Base-by-base conservation (phyloP, 2,888 invertebrate genomes). In the Oeneis ivallda region DNA sequence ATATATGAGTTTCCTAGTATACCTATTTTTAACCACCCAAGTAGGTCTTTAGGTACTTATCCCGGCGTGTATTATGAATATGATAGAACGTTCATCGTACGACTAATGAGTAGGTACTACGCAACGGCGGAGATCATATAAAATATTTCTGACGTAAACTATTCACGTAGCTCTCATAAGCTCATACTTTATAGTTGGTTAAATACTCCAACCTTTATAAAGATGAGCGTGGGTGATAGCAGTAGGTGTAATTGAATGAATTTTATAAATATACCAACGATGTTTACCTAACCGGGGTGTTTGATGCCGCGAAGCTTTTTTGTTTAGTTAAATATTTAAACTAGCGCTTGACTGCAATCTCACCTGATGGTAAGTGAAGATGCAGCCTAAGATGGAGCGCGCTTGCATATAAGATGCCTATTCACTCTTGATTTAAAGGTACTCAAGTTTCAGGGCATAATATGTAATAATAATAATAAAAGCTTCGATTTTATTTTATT, bases 101-200 rank as follows among this genome's bases (percentile, higher is more conserved):
- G 19, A 45, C 45, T 45, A 58, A 58, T 58, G 57, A 37, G 37
- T 6, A 34, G 32, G 32, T 26, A 5, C 26, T 26, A 26, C 45
- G 57, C 32, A 45, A 26, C 32, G 45, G 57, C 9, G 32, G 32
- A 15, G n/a, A 15, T 45, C 26, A 45, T 58, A 26, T 58, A 58
- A 58, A 45, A 58, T 32, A 58, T 15, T 32, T 43, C 57, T 32
- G 5, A 10, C 57, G 45, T 58, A 58, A 58, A 58, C 57, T 58
- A 58, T 58, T 45, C 57, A 43, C 9, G n/a, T 10, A 58, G 26
- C 57, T 58, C n/a, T 11, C 15, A 9, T 17, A n/a, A n/a, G 54
- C 39, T 37, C 54, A 17, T 17, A 54, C 10, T 32, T 32, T 26
- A 26, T 26, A 26, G 26, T 26, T 26, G 26, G 26, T 26, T 26